Evolutionary conservation across 2,113 vertebrate genomes (phyloP).

Genomic region (Pseudorhombus dupliciocellatus): DNA sequence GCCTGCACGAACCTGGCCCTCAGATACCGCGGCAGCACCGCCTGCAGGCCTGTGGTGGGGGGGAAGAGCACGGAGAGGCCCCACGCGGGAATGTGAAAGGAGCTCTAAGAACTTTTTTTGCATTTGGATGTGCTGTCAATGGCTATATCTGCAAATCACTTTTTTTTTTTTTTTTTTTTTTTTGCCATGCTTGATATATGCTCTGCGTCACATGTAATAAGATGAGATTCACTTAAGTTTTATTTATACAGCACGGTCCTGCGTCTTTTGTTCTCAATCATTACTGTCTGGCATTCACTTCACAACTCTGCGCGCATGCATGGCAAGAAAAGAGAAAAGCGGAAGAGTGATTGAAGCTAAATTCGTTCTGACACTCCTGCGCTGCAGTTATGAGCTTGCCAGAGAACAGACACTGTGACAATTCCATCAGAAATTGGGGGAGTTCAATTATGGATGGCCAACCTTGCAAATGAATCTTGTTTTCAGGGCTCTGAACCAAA

Average conservation of each 20-base stretch:
- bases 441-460: slow-evolving; percentile 79
- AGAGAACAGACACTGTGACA: slow-evolving; percentile 73
- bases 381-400: slow-evolving; percentile 62
- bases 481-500: slow-evolving; percentile 88
- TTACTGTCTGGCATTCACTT: slow-evolving; percentile 61
- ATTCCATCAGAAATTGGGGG: slow-evolving; percentile 77
- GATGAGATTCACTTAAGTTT: slow-evolving; percentile 55
- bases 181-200: slow-evolving; percentile 36
- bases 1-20: slow-evolving; percentile 82
- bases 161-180: slow-evolving; percentile 8
- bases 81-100: slow-evolving; percentile 15
- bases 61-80: slow-evolving; percentile 34
- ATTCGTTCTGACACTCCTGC: slow-evolving; percentile 68
- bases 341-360: slow-evolving; percentile 76
- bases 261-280: slow-evolving; percentile 59
- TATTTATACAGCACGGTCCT: slow-evolving; percentile 43
- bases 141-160: slow-evolving; percentile 27
- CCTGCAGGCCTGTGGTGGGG: slow-evolving; percentile 80
- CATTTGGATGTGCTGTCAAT: slow-evolving; percentile 15
- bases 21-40: slow-evolving; percentile 82
- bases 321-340: not conserved
- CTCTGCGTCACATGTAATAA: slow-evolving; percentile 46
- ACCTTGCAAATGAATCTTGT: slow-evolving; percentile 89
- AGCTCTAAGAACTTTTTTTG: slow-evolving; percentile 32
- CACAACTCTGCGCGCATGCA: slow-evolving; percentile 48